Conservation (phyloP, 2,113 vertebrate genomes). For the Tichodroma muraria region DNA sequence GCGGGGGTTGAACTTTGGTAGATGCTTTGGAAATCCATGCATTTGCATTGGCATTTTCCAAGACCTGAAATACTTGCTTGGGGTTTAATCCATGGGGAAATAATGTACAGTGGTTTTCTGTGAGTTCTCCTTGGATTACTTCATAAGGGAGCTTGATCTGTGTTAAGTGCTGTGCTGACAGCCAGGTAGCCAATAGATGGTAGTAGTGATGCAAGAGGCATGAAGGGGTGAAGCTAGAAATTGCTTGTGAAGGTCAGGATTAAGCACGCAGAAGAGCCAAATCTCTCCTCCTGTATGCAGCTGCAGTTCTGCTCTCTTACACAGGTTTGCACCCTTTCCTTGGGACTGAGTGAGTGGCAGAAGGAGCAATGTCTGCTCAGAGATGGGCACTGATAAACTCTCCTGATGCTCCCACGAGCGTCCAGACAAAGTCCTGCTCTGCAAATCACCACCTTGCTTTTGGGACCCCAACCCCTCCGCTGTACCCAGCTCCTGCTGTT, state of each 20-base stretch:
- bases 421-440: not conserved
- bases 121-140: not conserved
- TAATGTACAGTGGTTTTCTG: not conserved
- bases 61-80: not conserved
- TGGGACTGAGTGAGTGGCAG: not conserved
- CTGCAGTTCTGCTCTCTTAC: not conserved
- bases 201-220: not conserved
- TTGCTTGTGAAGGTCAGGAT: not conserved
- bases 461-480: accelerated
- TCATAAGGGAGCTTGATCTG: not conserved
- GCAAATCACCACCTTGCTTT: not conserved
- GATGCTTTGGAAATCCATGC: not conserved
- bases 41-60: constrained; percentile 1
- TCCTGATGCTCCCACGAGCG: not conserved
- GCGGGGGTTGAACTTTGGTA: not conserved
- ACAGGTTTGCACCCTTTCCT: not conserved
- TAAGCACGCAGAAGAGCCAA: not conserved
- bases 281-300: not conserved
- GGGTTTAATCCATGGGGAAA: not conserved
- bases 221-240: not conserved
- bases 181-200: not conserved
- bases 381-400: not conserved
- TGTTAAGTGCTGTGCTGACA: not conserved
- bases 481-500: not conserved
- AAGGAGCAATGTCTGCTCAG: not conserved